These are phyloP conservation scores for Sisyra terminalis DNA, from an alignment of 2,888 invertebrate genomes.

Conservation along the genomic window DNA sequence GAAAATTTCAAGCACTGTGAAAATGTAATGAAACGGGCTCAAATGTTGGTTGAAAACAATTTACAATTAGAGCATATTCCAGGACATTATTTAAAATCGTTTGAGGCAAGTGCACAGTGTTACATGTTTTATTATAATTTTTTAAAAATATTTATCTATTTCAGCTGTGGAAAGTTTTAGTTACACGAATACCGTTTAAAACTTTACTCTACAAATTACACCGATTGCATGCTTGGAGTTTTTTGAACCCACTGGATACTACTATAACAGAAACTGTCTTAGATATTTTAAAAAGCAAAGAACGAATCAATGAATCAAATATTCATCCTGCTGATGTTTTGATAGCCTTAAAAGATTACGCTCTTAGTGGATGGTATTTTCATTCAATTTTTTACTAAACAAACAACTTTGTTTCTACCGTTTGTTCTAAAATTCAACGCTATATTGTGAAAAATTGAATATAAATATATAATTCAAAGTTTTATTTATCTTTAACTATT, in stretches of 20 bases:
- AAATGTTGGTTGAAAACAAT: slow-evolving; percentile 1
- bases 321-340: slow-evolving; percentile 39
- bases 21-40: slow-evolving; percentile 1
- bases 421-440: too few relatives aligned
- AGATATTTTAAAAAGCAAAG: slow-evolving; percentile 32
- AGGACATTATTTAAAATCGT: slow-evolving; percentile 42
- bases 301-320: slow-evolving; percentile 25
- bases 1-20: slow-evolving; percentile 22
- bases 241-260: slow-evolving; percentile 31
- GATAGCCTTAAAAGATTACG: slow-evolving; percentile 40
- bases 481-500: too few relatives aligned
- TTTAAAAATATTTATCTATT: slow-evolving; percentile 10
- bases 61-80: slow-evolving; percentile 44
- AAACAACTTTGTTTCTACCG: too few relatives aligned
- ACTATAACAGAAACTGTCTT: slow-evolving; percentile 33
- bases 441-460: too few relatives aligned
- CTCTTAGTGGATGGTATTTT: slow-evolving; percentile 40
- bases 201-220: slow-evolving; percentile 36
- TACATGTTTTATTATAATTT: slow-evolving; percentile 1
- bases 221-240: slow-evolving; percentile 43
- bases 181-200: slow-evolving; percentile 34
- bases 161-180: slow-evolving; percentile 44
- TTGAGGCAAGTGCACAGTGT: slow-evolving; percentile 36
- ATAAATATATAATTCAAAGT: too few relatives aligned
- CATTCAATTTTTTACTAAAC: too few relatives aligned